Evolutionary conservation across 2,888 invertebrate species (phyloP).

Genomic region (Drosophila neotestacea): DNA sequence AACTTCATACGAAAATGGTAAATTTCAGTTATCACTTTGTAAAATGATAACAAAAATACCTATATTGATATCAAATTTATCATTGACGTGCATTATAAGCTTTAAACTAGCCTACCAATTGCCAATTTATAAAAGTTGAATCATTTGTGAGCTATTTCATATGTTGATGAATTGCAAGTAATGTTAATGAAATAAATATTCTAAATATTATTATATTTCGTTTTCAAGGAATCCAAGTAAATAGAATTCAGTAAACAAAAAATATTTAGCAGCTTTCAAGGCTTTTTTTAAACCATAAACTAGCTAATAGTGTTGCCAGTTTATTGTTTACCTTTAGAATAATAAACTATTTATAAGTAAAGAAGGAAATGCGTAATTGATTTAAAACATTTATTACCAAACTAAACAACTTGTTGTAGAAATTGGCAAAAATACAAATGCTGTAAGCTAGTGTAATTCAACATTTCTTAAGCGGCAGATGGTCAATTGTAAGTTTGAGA

Average conservation of each 20-base stretch:
- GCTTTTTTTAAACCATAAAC: neutral
- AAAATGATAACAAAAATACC: too few species aligned
- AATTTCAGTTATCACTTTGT: too few species aligned
- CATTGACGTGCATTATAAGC: too few species aligned
- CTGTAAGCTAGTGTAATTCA: neutral
- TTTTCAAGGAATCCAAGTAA: too few species aligned
- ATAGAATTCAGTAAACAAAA: neutral
- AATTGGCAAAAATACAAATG: neutral
- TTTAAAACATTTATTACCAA: neutral
- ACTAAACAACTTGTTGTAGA: neutral
- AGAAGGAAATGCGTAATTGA: slow-evolving; percentile 1
- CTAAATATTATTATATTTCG: too few species aligned
- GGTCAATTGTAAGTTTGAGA: neutral
- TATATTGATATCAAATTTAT: too few species aligned
- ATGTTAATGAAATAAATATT: too few species aligned
- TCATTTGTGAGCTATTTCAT: too few species aligned
- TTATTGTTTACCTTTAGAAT: neutral
- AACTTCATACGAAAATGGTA: neutral
- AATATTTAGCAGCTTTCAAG: neutral
- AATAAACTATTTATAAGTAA: neutral
- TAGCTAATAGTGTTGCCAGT: neutral
- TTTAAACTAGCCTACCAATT: too few species aligned
- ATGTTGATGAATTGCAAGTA: too few species aligned
- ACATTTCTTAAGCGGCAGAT: neutral
- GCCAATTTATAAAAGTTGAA: too few species aligned